Evolutionary conservation across 1,140 invertebrate species (phyloP), one percentile per base, ranked within the genome.

Genomic region (Formica exsecta): DNA sequence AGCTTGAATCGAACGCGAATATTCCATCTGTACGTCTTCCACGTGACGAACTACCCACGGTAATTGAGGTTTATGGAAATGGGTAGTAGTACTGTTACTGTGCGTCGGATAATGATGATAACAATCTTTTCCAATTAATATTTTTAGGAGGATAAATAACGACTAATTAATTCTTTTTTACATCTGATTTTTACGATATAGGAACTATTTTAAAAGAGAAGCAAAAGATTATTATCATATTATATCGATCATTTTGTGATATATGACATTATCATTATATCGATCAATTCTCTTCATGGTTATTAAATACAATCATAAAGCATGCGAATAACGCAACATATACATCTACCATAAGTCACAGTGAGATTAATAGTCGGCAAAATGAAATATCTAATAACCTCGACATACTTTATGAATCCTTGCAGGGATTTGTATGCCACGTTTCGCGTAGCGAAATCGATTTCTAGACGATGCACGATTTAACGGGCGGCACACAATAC

Each of bases 1-100:
- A 22, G 76, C 65, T 70, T 54, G 64, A 80, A 70, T 80, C 32
- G 76, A 70, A 70, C 48, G 65, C 65, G 77, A 71, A 71, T 71
- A 71, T 80, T 80, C 77, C 77, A 80, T 80, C 77, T 80, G 65
- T 70, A 57, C 48, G 77, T 80, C 77, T 80, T 80, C 77, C 77
- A 80, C 77, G 77, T 80, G 77, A 80, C 77, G 77, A 71, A 71
- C 77, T 80, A 80, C 77, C 77, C 77, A 80, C 65, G 77, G 77
- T 80, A 80, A 80, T 80, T 80, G 77, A 80, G 65, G 77, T 80
- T 80, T 80, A 80, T 80, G 65, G 65, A 80, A 80, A 80, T 80
- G 36, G 65, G 48, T 65, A 70, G 61, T 51, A 51, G n/a, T 36
- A 57, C 65, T 70, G 48, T 57, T 80, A 29, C 25, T 32, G 32